Conservation (phyloP, 2,113 vertebrate genomes). For the pig (Sus scrofa) region DNA sequence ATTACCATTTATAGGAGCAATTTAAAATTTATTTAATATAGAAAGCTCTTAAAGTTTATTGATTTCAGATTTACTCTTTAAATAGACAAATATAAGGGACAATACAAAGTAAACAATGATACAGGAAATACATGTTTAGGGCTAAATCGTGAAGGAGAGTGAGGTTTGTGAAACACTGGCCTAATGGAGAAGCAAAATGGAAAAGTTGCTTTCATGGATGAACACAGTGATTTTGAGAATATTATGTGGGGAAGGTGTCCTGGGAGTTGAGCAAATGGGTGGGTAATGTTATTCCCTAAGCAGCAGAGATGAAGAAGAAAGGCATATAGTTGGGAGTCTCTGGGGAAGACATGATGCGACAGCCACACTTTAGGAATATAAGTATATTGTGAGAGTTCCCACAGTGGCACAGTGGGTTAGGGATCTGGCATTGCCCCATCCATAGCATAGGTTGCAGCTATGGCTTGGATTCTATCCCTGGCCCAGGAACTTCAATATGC, state of each 20-base stretch:
- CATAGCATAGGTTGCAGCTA: no score
- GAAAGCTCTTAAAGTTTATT: neutral
- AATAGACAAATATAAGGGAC: neutral
- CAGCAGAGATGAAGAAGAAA: neutral
- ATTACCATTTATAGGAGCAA: neutral
- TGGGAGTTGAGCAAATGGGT: neutral
- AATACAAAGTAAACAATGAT: neutral
- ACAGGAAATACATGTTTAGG: neutral
- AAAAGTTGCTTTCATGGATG: neutral
- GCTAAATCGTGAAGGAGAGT: neutral
- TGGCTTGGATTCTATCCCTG: no score
- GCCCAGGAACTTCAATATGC: no score
- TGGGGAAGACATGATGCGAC: neutral
- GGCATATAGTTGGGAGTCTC: neutral
- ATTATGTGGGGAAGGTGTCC: neutral
- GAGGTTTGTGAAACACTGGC: neutral
- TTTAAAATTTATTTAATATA: slow-evolving; percentile 20
- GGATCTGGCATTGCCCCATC: no score
- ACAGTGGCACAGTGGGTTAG: no score
- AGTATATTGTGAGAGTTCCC: no score
- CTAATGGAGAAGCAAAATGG: neutral
- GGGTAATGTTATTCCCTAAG: neutral
- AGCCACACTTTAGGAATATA: no score
- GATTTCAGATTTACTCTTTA: neutral
- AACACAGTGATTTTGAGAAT: neutral